These are phyloP conservation scores for Lethrus apterus DNA, from an alignment of 1,140 invertebrate species.

Conservation along the genomic window DNA sequence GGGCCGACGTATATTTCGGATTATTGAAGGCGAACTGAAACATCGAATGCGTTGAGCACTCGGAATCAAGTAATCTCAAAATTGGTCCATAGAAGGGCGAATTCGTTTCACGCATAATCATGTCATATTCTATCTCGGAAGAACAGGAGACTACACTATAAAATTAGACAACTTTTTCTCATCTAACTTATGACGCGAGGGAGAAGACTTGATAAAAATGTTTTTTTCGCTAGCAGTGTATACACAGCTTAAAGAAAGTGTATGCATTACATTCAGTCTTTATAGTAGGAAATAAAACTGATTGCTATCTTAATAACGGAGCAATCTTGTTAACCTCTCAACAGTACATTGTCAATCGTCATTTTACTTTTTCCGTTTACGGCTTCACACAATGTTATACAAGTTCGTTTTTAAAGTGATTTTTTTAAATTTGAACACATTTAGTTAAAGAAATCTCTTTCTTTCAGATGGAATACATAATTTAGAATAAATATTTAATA, in stretches of 20 bases:
- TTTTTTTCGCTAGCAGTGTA: constrained; percentile 8
- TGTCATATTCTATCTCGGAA: constrained; percentile 29
- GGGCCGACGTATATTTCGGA: constrained; percentile 23
- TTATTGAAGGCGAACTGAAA: constrained; percentile 24
- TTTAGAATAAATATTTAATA: too few relatives aligned
- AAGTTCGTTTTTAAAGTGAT: too few relatives aligned
- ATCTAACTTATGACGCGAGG: background rate
- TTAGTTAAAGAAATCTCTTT: too few relatives aligned
- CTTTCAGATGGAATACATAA: too few relatives aligned
- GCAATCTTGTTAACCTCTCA: constrained; percentile 42
- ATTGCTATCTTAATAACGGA: constrained; percentile 43
- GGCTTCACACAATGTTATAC: too few relatives aligned
- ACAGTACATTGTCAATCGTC: constrained; percentile 37
- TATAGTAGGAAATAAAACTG: constrained; percentile 41
- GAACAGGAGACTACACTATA: constrained; percentile 15
- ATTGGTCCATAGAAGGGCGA: constrained; percentile 31
- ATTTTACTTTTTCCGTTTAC: too few relatives aligned
- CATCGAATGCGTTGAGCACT: constrained; percentile 20
- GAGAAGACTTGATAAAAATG: constrained; percentile 10
- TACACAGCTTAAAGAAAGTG: constrained; percentile 29
- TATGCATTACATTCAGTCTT: constrained; percentile 39
- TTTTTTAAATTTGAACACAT: too few relatives aligned
- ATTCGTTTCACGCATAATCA: constrained; percentile 35
- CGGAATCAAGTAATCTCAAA: constrained; percentile 37
- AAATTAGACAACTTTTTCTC: constrained; percentile 10